Evolutionary conservation across 2,113 vertebrate genomes (phyloP), one percentile per base, ranked within the genome.

Genomic region (Leptodactylus fuscus): DNA sequence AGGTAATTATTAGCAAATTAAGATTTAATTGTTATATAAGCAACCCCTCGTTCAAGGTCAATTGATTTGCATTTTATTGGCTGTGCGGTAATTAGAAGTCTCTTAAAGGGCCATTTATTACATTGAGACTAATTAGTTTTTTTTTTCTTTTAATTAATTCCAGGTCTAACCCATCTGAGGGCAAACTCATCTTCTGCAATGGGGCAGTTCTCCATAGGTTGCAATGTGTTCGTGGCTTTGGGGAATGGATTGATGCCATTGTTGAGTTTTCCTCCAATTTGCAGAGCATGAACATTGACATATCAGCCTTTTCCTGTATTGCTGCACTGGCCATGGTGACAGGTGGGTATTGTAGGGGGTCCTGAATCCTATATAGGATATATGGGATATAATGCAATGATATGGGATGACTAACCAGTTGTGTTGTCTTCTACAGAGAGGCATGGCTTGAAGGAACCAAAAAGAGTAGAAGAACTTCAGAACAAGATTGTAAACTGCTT

Each of bases 401-500:
- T n/a, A n/a, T 55, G 51, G 5, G 51, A 55, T 55, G 22, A 55
- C 51, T 55, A 55, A 22, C 6, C 4, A 1, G 20, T 7, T 29
- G 6, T 32, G 12, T 87, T 76, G 20, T 32, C 89, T 90, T 69
- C 29, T 69, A 15, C 94, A 98, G 98, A 99, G 94, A 95, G 98
- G 92, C 98, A 99, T 13, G 98, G 98, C 86, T 95, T 99, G 0
- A 99, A 99, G 89, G 98, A 99, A 89, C 98, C 98, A 88, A 99
- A 99, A 91, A 91, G 97, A 90, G 98, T 99, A 76, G 98, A 99
- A 90, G 98, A 99, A 79, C 96, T 99, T 8, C 98, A 99, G 88
- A 98, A 97, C 94, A 99, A 99, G 96, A 99, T 99, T 88, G 97
- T 99, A 87, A 99, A 98, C 93, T 99, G 98, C 86, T 96, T 99